A percentile compares a stretch with the other conserved stretches of the same genome.
Conservation (phyloP, 2,888 invertebrate genomes). For the Disparrhopalites patrizii region DNA sequence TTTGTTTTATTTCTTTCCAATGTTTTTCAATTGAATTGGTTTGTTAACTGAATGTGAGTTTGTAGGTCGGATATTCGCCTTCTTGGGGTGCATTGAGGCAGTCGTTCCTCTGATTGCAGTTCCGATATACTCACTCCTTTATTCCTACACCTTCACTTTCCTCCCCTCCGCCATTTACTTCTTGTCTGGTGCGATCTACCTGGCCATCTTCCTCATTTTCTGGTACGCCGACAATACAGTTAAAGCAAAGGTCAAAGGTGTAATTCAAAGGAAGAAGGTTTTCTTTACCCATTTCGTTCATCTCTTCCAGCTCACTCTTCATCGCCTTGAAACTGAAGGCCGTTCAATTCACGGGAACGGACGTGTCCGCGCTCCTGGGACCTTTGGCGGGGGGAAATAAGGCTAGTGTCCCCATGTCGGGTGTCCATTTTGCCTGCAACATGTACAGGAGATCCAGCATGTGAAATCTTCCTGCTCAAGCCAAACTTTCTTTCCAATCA, state of each 20-base stretch:
- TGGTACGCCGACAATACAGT: conserved; percentile 31
- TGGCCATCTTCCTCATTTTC: conserved; percentile 41
- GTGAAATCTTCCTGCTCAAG: not conserved
- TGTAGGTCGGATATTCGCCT: conserved; percentile 46
- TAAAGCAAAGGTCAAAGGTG: not conserved
- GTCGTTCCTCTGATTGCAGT: conserved; percentile 46
- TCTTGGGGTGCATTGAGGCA: conserved; percentile 48
- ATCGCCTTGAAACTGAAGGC: conserved; percentile 40
- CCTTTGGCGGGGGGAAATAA: not conserved
- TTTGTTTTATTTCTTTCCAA: too few relatives aligned
- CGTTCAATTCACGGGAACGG: conserved; percentile 32
- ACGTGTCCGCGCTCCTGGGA: not conserved
- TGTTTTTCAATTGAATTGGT: too few relatives aligned
- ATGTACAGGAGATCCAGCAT: not conserved
- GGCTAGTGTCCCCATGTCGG: not conserved
- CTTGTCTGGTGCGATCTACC: conserved; percentile 40
- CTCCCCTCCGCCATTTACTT: conserved; percentile 44
- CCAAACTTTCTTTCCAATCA: too few relatives aligned
- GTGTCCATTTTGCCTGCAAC: not conserved
- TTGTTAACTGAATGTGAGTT: not conserved
- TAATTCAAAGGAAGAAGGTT: too few relatives aligned
- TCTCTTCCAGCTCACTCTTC: conserved; percentile 40
- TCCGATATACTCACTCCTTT: conserved; percentile 45
- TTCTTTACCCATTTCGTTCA: too few relatives aligned
- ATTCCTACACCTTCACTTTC: conserved; percentile 38